Conservation (phyloP, 2,888 invertebrate genomes). For the Serripes groenlandicus region DNA sequence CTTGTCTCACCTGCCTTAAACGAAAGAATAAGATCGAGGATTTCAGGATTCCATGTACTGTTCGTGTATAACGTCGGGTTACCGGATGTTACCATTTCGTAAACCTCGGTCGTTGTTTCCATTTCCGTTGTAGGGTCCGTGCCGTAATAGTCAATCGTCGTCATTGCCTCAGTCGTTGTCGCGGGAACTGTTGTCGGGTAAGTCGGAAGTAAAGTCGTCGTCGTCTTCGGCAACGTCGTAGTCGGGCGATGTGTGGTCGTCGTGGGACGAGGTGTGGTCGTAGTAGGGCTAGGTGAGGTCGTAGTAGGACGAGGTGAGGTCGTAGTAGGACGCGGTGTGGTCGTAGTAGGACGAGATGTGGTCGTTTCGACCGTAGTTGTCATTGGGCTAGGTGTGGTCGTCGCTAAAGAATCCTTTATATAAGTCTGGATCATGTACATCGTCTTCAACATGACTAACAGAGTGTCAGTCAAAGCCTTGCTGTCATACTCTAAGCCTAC, state of each 20-base stretch:
- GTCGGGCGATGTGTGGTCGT: constrained; percentile 3
- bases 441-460: constrained; percentile 40
- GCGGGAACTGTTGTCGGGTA: neutral
- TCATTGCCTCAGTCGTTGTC: neutral
- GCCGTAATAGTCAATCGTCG: neutral
- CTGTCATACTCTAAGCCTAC: constrained; percentile 27
- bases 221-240: neutral
- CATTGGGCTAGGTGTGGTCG: constrained; percentile 1
- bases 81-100: neutral
- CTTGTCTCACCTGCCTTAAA: constrained; percentile 16
- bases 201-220: constrained; percentile 11
- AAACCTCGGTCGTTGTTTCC: constrained; percentile 9
- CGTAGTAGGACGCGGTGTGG: neutral
- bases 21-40: constrained; percentile 1
- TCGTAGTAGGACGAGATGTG: neutral
- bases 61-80: neutral
- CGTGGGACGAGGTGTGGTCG: neutral
- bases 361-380: constrained; percentile 4
- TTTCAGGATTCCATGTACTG: neutral
- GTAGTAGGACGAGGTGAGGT: constrained; percentile 10
- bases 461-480: constrained; percentile 34
- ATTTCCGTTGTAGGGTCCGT: too few species aligned
- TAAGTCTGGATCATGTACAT: constrained; percentile 43
- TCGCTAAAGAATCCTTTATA: constrained; percentile 39
- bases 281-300: neutral